Evolutionary conservation across 2,113 vertebrate species (phyloP).

Genomic region (Podilymbus podiceps): DNA sequence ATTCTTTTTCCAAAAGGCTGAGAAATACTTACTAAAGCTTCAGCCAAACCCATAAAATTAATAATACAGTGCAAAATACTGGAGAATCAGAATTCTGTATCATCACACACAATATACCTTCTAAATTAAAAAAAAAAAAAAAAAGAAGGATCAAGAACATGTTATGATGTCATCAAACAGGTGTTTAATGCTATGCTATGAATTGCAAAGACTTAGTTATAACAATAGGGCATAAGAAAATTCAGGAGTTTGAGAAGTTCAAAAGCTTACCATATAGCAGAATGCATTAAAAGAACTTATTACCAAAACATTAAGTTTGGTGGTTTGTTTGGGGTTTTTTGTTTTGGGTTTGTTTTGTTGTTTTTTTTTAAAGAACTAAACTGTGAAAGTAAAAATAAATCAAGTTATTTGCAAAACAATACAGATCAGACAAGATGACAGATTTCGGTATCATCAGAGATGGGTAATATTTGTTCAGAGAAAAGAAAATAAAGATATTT

Average conservation of each 20-base stretch:
- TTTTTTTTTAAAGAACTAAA: not conserved
- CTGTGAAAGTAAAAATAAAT: not conserved
- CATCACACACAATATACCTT: not conserved
- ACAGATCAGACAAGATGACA: not conserved
- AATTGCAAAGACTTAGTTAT: not conserved
- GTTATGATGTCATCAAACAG: not conserved
- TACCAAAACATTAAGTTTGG: not conserved
- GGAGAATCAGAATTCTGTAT: not conserved
- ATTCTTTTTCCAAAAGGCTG: not conserved
- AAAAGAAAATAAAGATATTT: not conserved
- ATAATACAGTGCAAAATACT: not conserved
- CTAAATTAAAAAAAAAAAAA: not conserved
- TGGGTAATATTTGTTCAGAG: not conserved
- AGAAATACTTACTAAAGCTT: not conserved
- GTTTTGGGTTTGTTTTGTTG: not conserved
- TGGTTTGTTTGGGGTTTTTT: not conserved
- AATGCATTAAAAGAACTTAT: not conserved
- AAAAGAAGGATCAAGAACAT: not conserved
- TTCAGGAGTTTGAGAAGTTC: not conserved
- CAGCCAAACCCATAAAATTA: not conserved
- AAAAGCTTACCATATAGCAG: not conserved
- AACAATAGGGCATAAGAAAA: not conserved
- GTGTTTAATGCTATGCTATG: not conserved
- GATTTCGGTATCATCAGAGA: not conserved
- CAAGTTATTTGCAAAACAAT: not conserved